Evolutionary conservation across 1,140 invertebrate genomes (phyloP), one percentile per base, ranked within the genome.

Genomic region (Papilio polyxenes): DNA sequence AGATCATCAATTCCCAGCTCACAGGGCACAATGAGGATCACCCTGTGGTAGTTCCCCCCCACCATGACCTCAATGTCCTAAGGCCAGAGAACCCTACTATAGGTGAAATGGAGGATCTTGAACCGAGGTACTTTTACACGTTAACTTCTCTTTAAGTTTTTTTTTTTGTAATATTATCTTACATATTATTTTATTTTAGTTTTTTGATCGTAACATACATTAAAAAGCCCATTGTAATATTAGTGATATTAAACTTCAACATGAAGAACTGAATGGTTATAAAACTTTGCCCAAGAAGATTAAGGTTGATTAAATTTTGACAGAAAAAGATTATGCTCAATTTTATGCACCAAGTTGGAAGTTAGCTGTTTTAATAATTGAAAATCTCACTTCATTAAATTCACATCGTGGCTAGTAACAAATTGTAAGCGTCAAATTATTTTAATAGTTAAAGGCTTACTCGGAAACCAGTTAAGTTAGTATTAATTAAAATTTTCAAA

Each of bases 11-110:
- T 78, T 87, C 85, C 13, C 95, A 90, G 89, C 91, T 89, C 82
- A 87, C 92, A 59, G 89, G 91, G 5, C 90, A 88, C 8, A 84
- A 84, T 2, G 89, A 91, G 5, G 92, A 95, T 78, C 94, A 95
- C 76, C 95, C 94, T 17, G 95, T 95, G 8, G 95, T 96, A 2
- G 93, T 96, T 3, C 95, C 95, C 11, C 94, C 94, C 10, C 95
- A 94, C 31, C 94, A 95, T 69, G 93, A 95, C 72, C 92, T 95
- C 6, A 95, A 95, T 82, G 85, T 94, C 4, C 83, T 95, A 65
- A 86, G 94, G 77, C 91, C 89, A 0, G 93, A 95, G 75, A 96
- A 97, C 91, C 97, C 96, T 0, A 96, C 96, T 7, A 95, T 97
- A 44, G 96, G 95, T 0, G 95, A 97, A 78, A 88, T 97, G 89